phyloP scores from a whole-genome alignment of 2,113 vertebrate genomes.

The Oplegnathus fasciatus region DNA sequence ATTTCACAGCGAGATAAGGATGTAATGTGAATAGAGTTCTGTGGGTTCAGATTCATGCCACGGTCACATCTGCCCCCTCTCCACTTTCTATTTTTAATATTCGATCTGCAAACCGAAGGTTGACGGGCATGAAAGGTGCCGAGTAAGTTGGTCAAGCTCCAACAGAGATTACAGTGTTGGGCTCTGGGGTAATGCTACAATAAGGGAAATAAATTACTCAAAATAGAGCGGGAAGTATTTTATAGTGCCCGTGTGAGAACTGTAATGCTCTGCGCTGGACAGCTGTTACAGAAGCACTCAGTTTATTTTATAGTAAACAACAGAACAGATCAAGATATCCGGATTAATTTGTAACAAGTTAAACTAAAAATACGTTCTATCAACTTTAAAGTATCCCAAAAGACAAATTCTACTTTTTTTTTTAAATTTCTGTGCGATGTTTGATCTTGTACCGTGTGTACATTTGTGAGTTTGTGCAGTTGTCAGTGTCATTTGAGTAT shows the following conservation, averaged over 20 bases:
- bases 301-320: conserved; percentile 16
- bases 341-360: conserved; percentile 53
- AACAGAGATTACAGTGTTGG: conserved; percentile 33
- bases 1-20: conserved; percentile 29
- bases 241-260: conserved; percentile 27
- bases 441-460: not conserved
- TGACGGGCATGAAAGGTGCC: conserved; percentile 41
- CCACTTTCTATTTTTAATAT: conserved; percentile 46
- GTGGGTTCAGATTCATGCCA: conserved; percentile 30
- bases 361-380: conserved; percentile 34
- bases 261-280: conserved; percentile 32
- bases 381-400: conserved; percentile 26
- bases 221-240: conserved; percentile 53
- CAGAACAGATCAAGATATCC: conserved; percentile 40
- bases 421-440: not conserved
- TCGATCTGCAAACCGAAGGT: conserved; percentile 41
- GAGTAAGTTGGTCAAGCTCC: conserved; percentile 34
- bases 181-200: conserved; percentile 23
- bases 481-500: not conserved
- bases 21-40: conserved; percentile 17
- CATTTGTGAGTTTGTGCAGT: not conserved
- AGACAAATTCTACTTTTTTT: not conserved
- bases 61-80: conserved; percentile 8
- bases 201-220: conserved; percentile 51
- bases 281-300: conserved; percentile 56